Evolutionary conservation across 2,113 vertebrate genomes (phyloP).

Genomic region (Cinclus cinclus): DNA sequence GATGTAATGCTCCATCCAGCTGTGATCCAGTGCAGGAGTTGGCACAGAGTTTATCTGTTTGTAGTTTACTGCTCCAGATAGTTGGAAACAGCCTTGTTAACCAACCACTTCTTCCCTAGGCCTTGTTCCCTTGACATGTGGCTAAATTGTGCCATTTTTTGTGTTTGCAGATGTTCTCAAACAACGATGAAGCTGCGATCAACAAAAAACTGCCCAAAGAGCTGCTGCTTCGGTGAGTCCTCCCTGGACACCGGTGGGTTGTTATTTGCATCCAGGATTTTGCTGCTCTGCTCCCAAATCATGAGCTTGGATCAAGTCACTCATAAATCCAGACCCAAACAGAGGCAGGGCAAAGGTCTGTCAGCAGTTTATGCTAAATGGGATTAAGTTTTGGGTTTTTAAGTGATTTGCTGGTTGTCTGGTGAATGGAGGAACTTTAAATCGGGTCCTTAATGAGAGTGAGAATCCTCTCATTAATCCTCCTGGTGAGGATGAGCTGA

Average conservation of each 20-base stretch:
- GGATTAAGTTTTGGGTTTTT: neutral
- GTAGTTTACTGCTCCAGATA: neutral
- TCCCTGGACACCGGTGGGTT: neutral
- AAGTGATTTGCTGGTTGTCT: neutral
- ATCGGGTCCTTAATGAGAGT: neutral
- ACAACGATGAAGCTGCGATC: constrained; percentile 95
- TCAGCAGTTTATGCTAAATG: neutral
- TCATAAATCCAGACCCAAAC: neutral
- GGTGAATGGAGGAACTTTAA: neutral
- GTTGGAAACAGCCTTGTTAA: accelerated
- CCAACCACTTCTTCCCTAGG: neutral
- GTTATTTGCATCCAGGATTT: neutral
- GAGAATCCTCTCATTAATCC: neutral
- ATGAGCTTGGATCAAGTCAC: neutral
- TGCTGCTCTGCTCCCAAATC: neutral
- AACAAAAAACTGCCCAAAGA: constrained; percentile 99
- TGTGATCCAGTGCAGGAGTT: neutral
- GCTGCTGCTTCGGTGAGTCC: constrained; percentile 84
- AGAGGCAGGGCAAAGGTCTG: neutral
- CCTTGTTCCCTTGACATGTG: neutral
- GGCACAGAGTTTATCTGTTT: neutral
- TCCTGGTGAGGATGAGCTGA: neutral
- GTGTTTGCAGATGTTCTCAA: constrained; percentile 94
- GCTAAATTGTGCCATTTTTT: neutral
- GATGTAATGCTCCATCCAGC: neutral